These are phyloP conservation scores for Philypnodon macrostomus DNA, from an alignment of 2,797 vertebrate species.

Conservation along the genomic window DNA sequence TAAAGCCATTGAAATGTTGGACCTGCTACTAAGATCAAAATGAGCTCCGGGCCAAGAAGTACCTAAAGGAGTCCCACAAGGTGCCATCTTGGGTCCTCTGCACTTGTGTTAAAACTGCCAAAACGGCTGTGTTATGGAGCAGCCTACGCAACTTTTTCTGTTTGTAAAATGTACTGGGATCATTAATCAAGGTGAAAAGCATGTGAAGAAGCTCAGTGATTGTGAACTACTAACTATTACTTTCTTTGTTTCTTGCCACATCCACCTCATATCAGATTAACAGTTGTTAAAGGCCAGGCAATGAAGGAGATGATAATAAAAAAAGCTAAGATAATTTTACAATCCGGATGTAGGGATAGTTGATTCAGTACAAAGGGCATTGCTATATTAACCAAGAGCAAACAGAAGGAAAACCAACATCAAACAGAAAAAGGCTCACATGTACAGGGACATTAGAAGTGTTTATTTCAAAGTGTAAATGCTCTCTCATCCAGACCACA, in stretches of 20 bases:
- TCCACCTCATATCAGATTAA: constrained; percentile 37
- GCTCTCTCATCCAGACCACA: too few relatives aligned
- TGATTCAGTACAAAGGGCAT: neutral
- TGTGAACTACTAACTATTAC: constrained; percentile 19
- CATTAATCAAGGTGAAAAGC: constrained; percentile 25
- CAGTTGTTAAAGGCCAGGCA: constrained; percentile 21
- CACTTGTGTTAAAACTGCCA: constrained; percentile 56
- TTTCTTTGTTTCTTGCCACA: constrained; percentile 18
- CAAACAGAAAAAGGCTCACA: neutral
- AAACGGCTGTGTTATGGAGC: constrained; percentile 29
- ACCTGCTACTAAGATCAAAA: constrained; percentile 44
- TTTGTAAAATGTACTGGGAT: constrained; percentile 24
- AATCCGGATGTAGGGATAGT: constrained; percentile 9
- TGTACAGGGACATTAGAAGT: too few relatives aligned
- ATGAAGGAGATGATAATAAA: too few relatives aligned
- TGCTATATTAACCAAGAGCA: neutral
- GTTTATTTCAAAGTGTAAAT: too few relatives aligned
- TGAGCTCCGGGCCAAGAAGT: constrained; percentile 39
- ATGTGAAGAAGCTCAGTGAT: constrained; percentile 35
- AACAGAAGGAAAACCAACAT: constrained; percentile 2
- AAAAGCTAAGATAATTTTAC: constrained; percentile 2
- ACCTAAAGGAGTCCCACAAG: constrained; percentile 29
- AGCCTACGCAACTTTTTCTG: constrained; percentile 13
- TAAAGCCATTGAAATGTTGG: constrained; percentile 56
- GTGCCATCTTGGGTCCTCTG: constrained; percentile 25